Conservation (phyloP, 2,888 invertebrate genomes). For the Bombylius discolor region DNA sequence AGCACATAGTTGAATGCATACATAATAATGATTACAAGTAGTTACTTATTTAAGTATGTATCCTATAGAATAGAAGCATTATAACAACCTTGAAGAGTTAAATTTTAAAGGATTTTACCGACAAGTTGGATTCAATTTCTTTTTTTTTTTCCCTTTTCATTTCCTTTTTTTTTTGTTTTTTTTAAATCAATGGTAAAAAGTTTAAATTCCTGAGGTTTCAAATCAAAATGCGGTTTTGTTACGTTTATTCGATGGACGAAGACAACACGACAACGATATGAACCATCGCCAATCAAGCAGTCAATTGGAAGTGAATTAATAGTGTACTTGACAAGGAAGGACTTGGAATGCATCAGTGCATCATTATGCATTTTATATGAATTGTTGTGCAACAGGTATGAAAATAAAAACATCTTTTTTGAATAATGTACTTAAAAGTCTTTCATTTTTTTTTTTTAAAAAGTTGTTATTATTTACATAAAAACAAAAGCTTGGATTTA, state of each 20-base stretch:
- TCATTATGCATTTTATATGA: neutral
- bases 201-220: slow-evolving; percentile 5
- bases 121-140: neutral
- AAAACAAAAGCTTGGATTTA: too few species aligned
- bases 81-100: neutral
- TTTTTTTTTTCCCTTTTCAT: neutral
- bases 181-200: neutral
- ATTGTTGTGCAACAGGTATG: too few species aligned
- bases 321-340: neutral
- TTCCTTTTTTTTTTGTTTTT: neutral
- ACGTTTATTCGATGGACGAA: neutral
- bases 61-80: neutral
- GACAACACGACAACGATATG: neutral
- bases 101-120: neutral
- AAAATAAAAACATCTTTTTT: too few species aligned
- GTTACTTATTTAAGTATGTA: neutral
- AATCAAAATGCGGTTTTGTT: slow-evolving; percentile 4
- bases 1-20: too few species aligned
- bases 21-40: too few species aligned
- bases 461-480: too few species aligned
- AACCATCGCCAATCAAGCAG: neutral
- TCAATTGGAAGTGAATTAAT: neutral
- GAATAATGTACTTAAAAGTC: too few species aligned
- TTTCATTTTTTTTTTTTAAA: too few species aligned
- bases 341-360: neutral